These are phyloP conservation scores for Arctocebus calabarensis DNA, from an alignment of 2,797 vertebrate species.

Conservation along the genomic window DNA sequence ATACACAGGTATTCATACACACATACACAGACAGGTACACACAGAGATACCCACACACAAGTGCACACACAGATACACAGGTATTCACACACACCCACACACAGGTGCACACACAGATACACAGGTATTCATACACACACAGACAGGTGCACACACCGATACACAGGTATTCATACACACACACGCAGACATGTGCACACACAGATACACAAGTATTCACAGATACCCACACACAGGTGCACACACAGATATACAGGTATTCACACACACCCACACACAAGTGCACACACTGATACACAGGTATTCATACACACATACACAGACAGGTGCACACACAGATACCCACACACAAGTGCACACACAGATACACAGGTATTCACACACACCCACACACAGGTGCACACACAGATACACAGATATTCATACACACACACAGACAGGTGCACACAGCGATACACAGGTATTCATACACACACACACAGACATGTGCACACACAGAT, in stretches of 20 bases:
- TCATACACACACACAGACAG: no score
- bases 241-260: fast-evolving
- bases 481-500: background rate
- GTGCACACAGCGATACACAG: fast-evolving
- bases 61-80: background rate
- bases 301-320: background rate
- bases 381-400: background rate
- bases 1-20: background rate
- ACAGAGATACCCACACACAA: no score
- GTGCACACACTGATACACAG: background rate
- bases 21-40: no score
- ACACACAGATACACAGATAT: fast-evolving
- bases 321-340: fast-evolving
- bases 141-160: background rate
- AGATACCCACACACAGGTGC: fast-evolving
- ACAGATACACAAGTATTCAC: no score
- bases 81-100: fast-evolving
- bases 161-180: no score
- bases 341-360: fast-evolving
- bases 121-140: fast-evolving
- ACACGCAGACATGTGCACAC: background rate
- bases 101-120: no score
- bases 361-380: fast-evolving
- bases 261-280: background rate
- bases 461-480: fast-evolving